Percentiles rank a stretch among this genome's conserved stretches.
These are phyloP conservation scores for Petrocephalus schoutedeni DNA, from an alignment of 2,797 vertebrate genomes.

Conservation along the genomic window DNA sequence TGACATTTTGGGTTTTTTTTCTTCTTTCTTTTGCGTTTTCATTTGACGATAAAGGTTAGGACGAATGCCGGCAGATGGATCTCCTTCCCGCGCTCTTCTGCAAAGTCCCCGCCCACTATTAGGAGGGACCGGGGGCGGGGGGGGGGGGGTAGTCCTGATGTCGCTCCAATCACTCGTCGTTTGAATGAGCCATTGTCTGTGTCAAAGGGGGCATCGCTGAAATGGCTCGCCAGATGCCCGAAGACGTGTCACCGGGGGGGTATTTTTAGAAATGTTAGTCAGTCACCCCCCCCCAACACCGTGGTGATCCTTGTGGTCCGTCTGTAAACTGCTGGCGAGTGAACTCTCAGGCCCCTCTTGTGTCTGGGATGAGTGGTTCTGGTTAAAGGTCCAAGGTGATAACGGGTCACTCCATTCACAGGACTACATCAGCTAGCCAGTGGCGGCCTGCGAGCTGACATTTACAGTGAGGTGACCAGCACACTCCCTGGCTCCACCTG, in stretches of 20 bases:
- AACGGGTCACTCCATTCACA: background rate
- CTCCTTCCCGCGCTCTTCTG: background rate
- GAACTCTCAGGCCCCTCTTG: background rate
- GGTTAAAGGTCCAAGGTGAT: background rate
- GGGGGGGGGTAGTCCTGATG: background rate
- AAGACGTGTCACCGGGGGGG: background rate
- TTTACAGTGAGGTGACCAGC: background rate
- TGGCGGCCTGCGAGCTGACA: background rate
- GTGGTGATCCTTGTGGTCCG: background rate
- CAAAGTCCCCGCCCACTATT: background rate
- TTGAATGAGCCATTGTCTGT: constrained; percentile 35
- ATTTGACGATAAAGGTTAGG: constrained; percentile 18
- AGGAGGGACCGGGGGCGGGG: too few relatives aligned
- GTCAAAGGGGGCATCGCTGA: constrained; percentile 18
- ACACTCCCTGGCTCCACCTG: background rate
- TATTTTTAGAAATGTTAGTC: constrained; percentile 16
- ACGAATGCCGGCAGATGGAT: background rate
- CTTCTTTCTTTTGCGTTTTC: background rate
- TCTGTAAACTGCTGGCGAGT: background rate
- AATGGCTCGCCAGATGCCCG: constrained; percentile 33
- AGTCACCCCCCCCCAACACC: background rate
- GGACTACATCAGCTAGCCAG: background rate
- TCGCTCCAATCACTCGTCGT: constrained; percentile 35
- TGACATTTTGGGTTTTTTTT: background rate
- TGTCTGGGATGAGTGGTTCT: background rate